Conservation (phyloP, 2,888 invertebrate genomes). For the Acronicta leporina region DNA sequence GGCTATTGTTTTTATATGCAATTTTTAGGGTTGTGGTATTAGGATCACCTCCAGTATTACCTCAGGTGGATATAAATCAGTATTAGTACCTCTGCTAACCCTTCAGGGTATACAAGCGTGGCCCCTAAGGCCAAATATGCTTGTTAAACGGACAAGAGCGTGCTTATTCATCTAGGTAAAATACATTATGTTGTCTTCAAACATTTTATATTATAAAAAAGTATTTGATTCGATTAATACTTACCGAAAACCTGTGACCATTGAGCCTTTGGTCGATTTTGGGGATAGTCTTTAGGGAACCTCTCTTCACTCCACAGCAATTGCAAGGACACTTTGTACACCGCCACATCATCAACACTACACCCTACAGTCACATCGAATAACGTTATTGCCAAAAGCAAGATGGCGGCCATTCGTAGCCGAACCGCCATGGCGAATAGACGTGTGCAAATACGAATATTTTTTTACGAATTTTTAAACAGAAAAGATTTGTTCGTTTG, state of each 20-base stretch:
- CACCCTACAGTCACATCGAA: slow-evolving; percentile 82
- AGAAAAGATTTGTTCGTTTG: slow-evolving; percentile 55
- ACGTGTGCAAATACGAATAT: slow-evolving; percentile 53
- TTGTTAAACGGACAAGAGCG: too few relatives aligned
- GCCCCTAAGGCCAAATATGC: too few relatives aligned
- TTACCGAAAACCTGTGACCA: slow-evolving; percentile 97
- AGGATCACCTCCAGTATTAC: too few relatives aligned
- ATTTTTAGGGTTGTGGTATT: too few relatives aligned
- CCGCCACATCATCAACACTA: slow-evolving; percentile 93
- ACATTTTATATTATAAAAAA: neutral
- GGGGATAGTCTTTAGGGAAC: slow-evolving; percentile 97
- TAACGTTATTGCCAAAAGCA: slow-evolving; percentile 68
- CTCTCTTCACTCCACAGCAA: slow-evolving; percentile 96
- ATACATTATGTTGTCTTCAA: too few relatives aligned
- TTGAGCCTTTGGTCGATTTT: slow-evolving; percentile 96
- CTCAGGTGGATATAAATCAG: too few relatives aligned
- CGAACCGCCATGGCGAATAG: slow-evolving; percentile 66
- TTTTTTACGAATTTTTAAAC: slow-evolving; percentile 33
- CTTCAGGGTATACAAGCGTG: too few relatives aligned
- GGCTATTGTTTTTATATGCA: too few relatives aligned
- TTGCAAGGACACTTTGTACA: slow-evolving; percentile 95
- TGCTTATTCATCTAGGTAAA: too few relatives aligned
- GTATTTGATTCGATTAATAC: slow-evolving; percentile 68
- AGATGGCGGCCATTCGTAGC: slow-evolving; percentile 77
- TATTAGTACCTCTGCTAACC: too few relatives aligned